Evolutionary conservation across 2,113 vertebrate genomes (phyloP).

Genomic region (Salminus brasiliensis): DNA sequence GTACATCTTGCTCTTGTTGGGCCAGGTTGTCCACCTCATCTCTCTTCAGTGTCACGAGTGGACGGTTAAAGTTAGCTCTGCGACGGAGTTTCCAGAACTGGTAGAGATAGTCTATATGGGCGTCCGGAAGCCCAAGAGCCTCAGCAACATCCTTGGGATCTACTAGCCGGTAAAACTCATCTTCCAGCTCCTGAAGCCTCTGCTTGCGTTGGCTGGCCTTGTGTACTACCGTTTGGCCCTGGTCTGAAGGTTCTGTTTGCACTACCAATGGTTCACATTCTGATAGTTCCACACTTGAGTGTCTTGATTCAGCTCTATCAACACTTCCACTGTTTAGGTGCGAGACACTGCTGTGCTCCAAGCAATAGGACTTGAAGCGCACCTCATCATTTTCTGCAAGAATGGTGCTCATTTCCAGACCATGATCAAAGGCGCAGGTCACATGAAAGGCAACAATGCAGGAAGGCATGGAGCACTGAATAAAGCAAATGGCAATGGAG

Average conservation of each 20-base stretch:
- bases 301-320: not conserved
- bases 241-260: slow-evolving; percentile 62
- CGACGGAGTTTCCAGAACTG: slow-evolving; percentile 98
- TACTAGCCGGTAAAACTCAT: slow-evolving; percentile 92
- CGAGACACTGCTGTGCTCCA: slow-evolving; percentile 88
- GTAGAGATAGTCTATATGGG: slow-evolving; percentile 91
- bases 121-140: slow-evolving; percentile 81
- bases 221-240: slow-evolving; percentile 83
- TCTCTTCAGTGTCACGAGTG: slow-evolving; percentile 87
- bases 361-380: slow-evolving; percentile 97
- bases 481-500: not conserved
- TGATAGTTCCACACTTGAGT: slow-evolving; percentile 59
- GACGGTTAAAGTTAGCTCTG: slow-evolving; percentile 91
- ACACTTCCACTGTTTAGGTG: slow-evolving; percentile 12
- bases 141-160: slow-evolving; percentile 88
- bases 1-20: slow-evolving; percentile 95
- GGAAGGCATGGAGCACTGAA: slow-evolving; percentile 93
- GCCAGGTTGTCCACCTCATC: slow-evolving; percentile 97
- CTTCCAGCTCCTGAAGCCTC: slow-evolving; percentile 94
- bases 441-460: slow-evolving; percentile 96
- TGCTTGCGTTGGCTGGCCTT: slow-evolving; percentile 92
- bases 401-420: slow-evolving; percentile 94
- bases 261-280: not conserved
- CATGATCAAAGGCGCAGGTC: slow-evolving; percentile 95
- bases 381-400: slow-evolving; percentile 96